A percentile compares a stretch with the other conserved stretches of the same genome.
These are phyloP conservation scores for Xylophagus ater DNA, from an alignment of 2,888 invertebrate species.

Conservation along the genomic window DNA sequence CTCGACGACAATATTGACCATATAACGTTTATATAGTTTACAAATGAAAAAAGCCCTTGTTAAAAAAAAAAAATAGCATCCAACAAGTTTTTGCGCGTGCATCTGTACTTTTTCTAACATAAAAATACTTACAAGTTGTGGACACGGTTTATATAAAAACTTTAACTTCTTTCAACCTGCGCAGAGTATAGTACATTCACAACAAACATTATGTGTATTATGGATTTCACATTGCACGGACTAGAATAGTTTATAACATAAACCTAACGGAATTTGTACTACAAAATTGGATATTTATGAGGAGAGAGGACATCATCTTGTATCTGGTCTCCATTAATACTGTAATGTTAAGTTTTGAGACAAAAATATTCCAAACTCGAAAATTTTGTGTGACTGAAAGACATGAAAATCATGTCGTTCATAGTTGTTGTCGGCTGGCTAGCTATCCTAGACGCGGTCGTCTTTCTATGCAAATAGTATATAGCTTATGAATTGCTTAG, in stretches of 20 bases:
- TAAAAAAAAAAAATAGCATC: conserved; percentile 10
- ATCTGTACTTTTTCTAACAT: conserved; percentile 10
- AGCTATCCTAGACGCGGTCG: conserved; percentile 5
- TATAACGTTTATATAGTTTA: no score
- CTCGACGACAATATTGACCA: no score
- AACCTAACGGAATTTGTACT: conserved; percentile 17
- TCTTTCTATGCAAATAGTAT: no score
- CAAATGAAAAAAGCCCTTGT: no score
- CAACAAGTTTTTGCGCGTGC: conserved; percentile 10
- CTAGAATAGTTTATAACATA: no score
- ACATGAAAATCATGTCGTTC: conserved; percentile 16
- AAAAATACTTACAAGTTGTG: conserved; percentile 6
- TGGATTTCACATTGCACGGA: no score
- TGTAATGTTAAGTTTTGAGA: not conserved
- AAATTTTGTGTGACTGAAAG: conserved; percentile 11
- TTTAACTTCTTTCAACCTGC: no score
- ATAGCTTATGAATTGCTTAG: no score
- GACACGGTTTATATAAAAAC: no score
- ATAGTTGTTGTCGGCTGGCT: not conserved
- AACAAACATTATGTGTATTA: no score
- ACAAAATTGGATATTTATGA: conserved; percentile 17
- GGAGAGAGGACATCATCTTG: conserved; percentile 16
- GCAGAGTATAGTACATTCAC: no score
- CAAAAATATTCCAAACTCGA: not conserved
- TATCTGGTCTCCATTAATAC: not conserved